Base-by-base conservation (phyloP, 2,888 invertebrate species). In the Cryptosula pallasiana region DNA sequence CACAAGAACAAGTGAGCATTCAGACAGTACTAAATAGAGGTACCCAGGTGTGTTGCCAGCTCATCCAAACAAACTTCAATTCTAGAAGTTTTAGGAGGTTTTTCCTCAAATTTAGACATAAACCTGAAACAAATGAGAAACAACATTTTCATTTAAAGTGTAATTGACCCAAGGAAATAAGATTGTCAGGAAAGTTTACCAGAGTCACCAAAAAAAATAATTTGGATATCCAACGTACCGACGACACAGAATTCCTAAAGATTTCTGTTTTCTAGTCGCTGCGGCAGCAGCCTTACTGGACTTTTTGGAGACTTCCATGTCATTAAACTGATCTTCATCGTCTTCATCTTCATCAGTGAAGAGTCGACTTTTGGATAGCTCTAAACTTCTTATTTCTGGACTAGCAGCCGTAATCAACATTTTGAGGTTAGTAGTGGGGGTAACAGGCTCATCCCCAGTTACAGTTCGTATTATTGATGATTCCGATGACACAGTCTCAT, bases 351-450 rank as follows among this genome's bases (percentile, higher is more conserved):
- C 45, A 25, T 70, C 70, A 70, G 63, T 63, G 32, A 63, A 63
- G 3, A 63, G 32, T 32, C 63, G 63, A 63, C 63, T 63, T 63
- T 63, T 63, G 2, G 63, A 63, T 5, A 63, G n/a, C 57, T 78
- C 76, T n/a, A 74, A 75, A 69, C 80, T 77, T 45, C 82, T 73
- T 16, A 83, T 79, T 74, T 83, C 83, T 35, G 83, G 83, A 77
- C 82, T 80, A 87, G 90, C 89, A 72, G 90, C 89, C 84, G 88
- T 89, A 5, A 89, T 90, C 75, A 90, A 84, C 77, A 90, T 84
- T 84, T 89, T 89, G 69, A 90, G 86, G 84, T 90, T 90, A 75
- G 90, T 89, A 73, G 88, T 90, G 29, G 90, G 90, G 27, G 90
- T 90, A 25, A 89, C 87, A 77, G 86, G 86, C 69, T 77, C 76